Conservation (phyloP, 2,888 invertebrate genomes). For the Penaeus monodon region DNA sequence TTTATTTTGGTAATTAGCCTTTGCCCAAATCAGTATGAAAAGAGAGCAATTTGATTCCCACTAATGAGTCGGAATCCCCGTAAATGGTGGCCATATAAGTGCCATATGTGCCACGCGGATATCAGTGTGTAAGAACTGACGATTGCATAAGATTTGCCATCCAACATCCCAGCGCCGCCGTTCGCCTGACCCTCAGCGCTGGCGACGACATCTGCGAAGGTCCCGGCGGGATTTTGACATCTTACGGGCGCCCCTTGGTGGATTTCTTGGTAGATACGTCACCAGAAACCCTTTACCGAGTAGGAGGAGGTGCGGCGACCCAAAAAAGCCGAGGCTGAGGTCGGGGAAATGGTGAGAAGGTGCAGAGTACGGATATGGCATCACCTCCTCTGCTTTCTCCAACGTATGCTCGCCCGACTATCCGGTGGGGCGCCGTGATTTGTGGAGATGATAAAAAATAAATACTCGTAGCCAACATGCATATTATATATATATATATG, state of each 20-base stretch:
- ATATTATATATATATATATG: too few relatives aligned
- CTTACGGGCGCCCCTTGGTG: background rate
- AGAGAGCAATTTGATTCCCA: background rate
- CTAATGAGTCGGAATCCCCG: conserved; percentile 17
- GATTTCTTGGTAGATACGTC: conserved; percentile 14
- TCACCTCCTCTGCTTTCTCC: conserved; percentile 34
- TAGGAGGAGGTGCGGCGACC: background rate
- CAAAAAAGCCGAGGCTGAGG: background rate
- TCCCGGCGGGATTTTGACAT: conserved; percentile 16
- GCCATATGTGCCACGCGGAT: conserved; percentile 44
- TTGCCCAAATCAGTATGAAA: too few relatives aligned
- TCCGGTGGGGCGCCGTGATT: conserved; percentile 26
- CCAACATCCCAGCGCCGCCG: conserved; percentile 24
- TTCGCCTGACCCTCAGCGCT: conserved; percentile 19
- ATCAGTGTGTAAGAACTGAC: conserved; percentile 26
- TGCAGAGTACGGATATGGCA: conserved; percentile 7
- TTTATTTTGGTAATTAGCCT: too few relatives aligned
- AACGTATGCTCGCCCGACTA: conserved; percentile 17
- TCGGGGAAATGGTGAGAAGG: conserved; percentile 17
- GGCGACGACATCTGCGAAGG: conserved; percentile 19
- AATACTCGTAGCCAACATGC: too few relatives aligned
- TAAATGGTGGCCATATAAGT: conserved; percentile 13
- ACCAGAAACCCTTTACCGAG: conserved; percentile 18
- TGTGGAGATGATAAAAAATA: conserved; percentile 27
- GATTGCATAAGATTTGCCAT: conserved; percentile 38